Base-by-base conservation (phyloP, 2,113 vertebrate species). In the Carassius gibelio region DNA sequence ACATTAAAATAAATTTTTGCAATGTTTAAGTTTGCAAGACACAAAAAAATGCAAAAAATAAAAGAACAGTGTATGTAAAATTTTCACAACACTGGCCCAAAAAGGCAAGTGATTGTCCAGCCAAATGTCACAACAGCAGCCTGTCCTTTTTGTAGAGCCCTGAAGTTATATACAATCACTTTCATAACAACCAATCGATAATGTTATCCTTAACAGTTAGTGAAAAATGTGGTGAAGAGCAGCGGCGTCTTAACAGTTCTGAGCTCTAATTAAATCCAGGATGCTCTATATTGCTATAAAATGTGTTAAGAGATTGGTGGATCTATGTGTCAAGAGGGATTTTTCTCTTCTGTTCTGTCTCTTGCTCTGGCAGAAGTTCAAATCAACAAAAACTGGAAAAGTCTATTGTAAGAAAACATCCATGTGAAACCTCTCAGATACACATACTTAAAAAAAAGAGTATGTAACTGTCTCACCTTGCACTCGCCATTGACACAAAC, bases 401-500 rank as follows among this genome's bases (percentile, higher is more conserved):
- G 45, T 10, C 10, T 48, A 48, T 48, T 11, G 45, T 48, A 48
- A 3, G 4, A 6, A 10, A n/a, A 42, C 38, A 45, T 19, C 21
- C 21, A 74, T 74, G 17, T 71, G 10, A 48, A 48, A 48, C 45
- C 45, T 11, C 45, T 48, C 45, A 50, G 48, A 50, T 50, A 50
- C 3, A 4, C 19, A 55, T 55, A 30, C 45, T 19, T 76, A 1
- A 76, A 19, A 14, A 36, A 77, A 9, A 34, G 26, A 57, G 19
- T 52, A 8, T 62, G 75, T 50, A 36, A 45, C 5, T 2, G 15
- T 79, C 89, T 91, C 88, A 99, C 98, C 97, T 99, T 99, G 94
- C 98, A 99, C 90, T 99, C 98, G 69, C 98, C 98, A 0, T 96
- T 98, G 83, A 99, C 97, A 3, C 98, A 99, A 85, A 99, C 96